Percentiles rank a stretch among this genome's conserved stretches.
phyloP scores from a whole-genome alignment of 2,113 vertebrate species.

The Ageneiosus marmoratus region DNA sequence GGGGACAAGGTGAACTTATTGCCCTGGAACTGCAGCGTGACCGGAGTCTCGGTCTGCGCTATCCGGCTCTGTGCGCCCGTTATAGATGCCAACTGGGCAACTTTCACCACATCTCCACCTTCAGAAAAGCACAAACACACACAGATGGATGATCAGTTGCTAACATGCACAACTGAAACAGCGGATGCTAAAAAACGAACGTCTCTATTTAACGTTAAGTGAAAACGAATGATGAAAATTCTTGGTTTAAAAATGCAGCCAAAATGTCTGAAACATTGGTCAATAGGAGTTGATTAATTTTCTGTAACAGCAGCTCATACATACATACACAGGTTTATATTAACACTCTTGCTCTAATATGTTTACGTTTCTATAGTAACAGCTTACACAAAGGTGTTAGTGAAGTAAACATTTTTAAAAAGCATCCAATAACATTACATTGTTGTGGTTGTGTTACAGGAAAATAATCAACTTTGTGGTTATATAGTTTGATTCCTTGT shows the following conservation, averaged over 20 bases:
- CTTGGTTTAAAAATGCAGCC: background rate
- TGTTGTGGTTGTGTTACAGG: background rate
- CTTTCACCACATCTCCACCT: slow-evolving; percentile 90
- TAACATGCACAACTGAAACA: no score
- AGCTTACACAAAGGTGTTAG: background rate
- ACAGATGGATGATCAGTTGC: background rate
- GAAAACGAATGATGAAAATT: no score
- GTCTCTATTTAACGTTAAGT: background rate
- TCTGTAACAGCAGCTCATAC: no score
- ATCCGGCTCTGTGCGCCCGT: slow-evolving; percentile 82
- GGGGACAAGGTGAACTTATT: slow-evolving; percentile 92
- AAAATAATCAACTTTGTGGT: background rate
- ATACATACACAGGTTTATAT: no score
- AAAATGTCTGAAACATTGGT: no score
- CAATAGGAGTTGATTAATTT: no score
- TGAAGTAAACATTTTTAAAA: no score
- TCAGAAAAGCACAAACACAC: slow-evolving; percentile 47
- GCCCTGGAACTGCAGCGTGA: slow-evolving; percentile 91
- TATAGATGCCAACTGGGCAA: slow-evolving; percentile 84
- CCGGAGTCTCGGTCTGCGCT: slow-evolving; percentile 85
- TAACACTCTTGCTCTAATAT: background rate
- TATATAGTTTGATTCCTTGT: background rate
- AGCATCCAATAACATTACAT: background rate
- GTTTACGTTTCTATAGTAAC: background rate
- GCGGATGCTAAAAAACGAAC: no score